Conservation (phyloP, 1,140 invertebrate genomes). For the Diabrotica virgifera region DNA sequence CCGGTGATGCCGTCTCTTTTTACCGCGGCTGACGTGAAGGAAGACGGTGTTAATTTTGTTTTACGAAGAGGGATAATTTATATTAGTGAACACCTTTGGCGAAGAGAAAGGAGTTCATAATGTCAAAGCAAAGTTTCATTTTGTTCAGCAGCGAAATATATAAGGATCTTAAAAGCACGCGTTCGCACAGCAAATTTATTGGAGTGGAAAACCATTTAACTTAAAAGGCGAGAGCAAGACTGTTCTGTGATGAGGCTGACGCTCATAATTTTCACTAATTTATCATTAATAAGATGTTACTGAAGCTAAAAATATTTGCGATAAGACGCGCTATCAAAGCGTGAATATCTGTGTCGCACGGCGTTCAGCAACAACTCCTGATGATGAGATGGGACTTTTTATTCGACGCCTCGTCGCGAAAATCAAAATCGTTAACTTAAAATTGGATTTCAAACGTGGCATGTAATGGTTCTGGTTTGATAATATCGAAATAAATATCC, state of each 20-base stretch:
- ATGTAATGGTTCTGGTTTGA: not conserved
- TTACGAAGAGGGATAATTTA: constrained; percentile 42
- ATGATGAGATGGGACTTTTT: not conserved
- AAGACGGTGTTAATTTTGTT: constrained; percentile 39
- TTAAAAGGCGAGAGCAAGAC: constrained; percentile 23
- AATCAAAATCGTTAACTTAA: not conserved
- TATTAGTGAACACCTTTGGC: constrained; percentile 45
- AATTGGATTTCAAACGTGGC: not conserved
- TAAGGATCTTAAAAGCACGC: constrained; percentile 37
- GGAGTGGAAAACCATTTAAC: constrained; percentile 23
- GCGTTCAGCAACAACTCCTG: too few relatives aligned
- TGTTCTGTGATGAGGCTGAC: constrained; percentile 22
- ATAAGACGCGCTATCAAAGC: constrained; percentile 17
- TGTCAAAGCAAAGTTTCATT: constrained; percentile 47
- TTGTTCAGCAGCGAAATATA: constrained; percentile 36
- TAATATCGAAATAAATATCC: too few relatives aligned
- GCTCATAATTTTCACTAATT: constrained; percentile 23
- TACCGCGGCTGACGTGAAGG: constrained; percentile 18
- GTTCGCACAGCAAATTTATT: constrained; percentile 18
- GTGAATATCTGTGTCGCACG: constrained; percentile 9
- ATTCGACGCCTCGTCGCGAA: not conserved
- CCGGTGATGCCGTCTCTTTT: constrained; percentile 10
- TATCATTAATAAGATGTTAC: constrained; percentile 23
- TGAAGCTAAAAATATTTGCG: constrained; percentile 15
- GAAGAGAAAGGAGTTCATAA: constrained; percentile 44